Percentiles rank a stretch among this genome's conserved stretches.
phyloP scores from a whole-genome alignment of 2,888 invertebrate genomes.

The Isoperla grammatica region DNA sequence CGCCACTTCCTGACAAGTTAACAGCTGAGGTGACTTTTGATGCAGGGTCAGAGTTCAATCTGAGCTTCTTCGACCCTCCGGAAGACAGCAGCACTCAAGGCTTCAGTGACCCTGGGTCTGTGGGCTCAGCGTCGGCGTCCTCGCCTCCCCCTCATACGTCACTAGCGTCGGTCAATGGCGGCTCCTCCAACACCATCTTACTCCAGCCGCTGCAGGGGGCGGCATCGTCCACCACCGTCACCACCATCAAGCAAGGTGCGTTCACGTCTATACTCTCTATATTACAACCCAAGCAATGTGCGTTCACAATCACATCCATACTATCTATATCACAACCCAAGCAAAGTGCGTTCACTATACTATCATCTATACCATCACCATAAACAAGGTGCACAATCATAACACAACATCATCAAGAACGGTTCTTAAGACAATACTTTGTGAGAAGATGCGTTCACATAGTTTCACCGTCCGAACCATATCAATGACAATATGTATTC shows the following conservation, averaged over 20 bases:
- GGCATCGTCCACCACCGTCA: slow-evolving; percentile 13
- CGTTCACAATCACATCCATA: not conserved
- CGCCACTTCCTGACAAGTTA: slow-evolving; percentile 55
- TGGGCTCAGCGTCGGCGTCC: slow-evolving; percentile 44
- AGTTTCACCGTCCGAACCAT: too few species aligned
- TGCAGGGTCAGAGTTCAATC: slow-evolving; percentile 70
- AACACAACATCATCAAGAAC: too few species aligned
- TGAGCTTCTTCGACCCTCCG: slow-evolving; percentile 70
- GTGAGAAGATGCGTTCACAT: too few species aligned
- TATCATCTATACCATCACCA: too few species aligned
- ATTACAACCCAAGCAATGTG: not conserved
- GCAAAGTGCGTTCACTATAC: too few species aligned
- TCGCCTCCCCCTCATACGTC: slow-evolving; percentile 27
- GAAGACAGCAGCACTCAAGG: slow-evolving; percentile 63
- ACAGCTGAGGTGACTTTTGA: slow-evolving; percentile 64
- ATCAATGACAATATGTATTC: too few species aligned
- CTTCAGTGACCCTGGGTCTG: slow-evolving; percentile 61
- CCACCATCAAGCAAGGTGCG: slow-evolving; percentile 20
- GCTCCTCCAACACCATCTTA: slow-evolving; percentile 15
- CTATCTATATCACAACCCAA: not conserved
- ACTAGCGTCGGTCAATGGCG: not conserved
- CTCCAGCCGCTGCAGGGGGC: slow-evolving; percentile 15
- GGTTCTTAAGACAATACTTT: too few species aligned
- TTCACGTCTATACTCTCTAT: not conserved
- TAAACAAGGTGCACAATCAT: too few species aligned